Percentiles rank a stretch among this genome's conserved stretches.
phyloP scores from a whole-genome alignment of 2,797 vertebrate genomes.

The Rachycentron canadum region DNA sequence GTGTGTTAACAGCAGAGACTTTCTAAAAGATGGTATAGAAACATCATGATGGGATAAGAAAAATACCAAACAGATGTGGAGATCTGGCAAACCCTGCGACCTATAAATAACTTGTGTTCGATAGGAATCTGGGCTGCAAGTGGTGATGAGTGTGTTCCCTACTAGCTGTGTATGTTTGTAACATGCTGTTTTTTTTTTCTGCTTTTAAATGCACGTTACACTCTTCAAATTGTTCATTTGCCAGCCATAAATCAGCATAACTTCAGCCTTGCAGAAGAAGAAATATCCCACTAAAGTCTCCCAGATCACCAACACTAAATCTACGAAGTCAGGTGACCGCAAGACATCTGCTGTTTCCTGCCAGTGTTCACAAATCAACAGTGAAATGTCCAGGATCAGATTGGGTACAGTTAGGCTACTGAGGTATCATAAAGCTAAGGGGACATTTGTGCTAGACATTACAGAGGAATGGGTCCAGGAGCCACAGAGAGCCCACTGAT shows the following conservation, averaged over 20 bases:
- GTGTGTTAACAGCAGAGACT: not conserved
- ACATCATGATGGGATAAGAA: slow-evolving; percentile 20
- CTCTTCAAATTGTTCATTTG: not conserved
- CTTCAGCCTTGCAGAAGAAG: slow-evolving; percentile 7
- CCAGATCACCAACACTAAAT: not conserved
- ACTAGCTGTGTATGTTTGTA: not conserved
- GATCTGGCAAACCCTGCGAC: slow-evolving; percentile 23
- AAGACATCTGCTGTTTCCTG: not conserved
- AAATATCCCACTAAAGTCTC: slow-evolving; percentile 6
- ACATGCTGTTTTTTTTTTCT: slow-evolving; percentile 28
- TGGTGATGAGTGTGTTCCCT: slow-evolving; percentile 22
- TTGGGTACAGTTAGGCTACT: not conserved
- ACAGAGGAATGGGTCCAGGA: not conserved
- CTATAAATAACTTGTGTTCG: slow-evolving; percentile 62
- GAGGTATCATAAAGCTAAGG: not conserved
- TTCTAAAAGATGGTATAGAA: not conserved
- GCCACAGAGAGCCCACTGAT: not conserved
- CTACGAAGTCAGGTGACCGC: not conserved
- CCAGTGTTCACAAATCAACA: slow-evolving; percentile 20
- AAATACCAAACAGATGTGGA: slow-evolving; percentile 57
- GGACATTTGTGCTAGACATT: not conserved
- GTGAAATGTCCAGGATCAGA: slow-evolving; percentile 4
- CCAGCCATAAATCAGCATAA: not conserved
- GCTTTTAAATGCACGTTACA: slow-evolving; percentile 7
- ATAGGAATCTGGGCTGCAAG: slow-evolving; percentile 44